A percentile compares a stretch with the other conserved stretches of the same genome.
Evolutionary conservation across 2,888 invertebrate genomes (phyloP).

Genomic region (Hoplodrina ambigua): DNA sequence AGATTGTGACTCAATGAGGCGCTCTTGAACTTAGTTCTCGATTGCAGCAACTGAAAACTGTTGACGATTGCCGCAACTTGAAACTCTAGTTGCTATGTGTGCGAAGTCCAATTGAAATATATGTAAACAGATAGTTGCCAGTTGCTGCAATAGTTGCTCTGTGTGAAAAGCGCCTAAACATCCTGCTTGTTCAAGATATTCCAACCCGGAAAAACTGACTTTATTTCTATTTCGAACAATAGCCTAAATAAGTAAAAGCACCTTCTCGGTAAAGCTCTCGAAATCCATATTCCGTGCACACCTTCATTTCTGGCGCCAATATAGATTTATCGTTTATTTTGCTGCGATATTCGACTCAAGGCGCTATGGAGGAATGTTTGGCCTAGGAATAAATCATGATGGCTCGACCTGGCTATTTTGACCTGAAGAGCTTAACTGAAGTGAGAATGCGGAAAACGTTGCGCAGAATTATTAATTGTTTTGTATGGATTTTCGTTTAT

Average conservation of each 20-base stretch:
- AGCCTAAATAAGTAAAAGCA: not conserved
- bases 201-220: not conserved
- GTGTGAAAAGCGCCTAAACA: no score
- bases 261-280: slow-evolving; percentile 4
- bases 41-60: no score
- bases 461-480: slow-evolving; percentile 4
- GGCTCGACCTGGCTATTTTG: slow-evolving; percentile 19
- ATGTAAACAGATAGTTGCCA: no score
- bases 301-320: slow-evolving; percentile 34
- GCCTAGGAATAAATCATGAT: slow-evolving; percentile 46
- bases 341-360: slow-evolving; percentile 33
- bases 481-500: not conserved
- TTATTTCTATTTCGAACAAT: slow-evolving; percentile 1
- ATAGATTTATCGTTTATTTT: slow-evolving; percentile 48
- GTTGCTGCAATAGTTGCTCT: no score
- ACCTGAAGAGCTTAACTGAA: slow-evolving; percentile 11
- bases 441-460: slow-evolving; percentile 8
- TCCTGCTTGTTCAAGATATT: not conserved
- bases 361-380: slow-evolving; percentile 40
- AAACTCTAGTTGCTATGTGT: no score
- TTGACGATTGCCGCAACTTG: no score
- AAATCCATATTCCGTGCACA: slow-evolving; percentile 37
- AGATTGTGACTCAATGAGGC: not conserved
- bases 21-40: no score
- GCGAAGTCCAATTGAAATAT: no score